Base-by-base conservation (phyloP, 2,888 invertebrate genomes). In the Lithophane ornitopus region DNA sequence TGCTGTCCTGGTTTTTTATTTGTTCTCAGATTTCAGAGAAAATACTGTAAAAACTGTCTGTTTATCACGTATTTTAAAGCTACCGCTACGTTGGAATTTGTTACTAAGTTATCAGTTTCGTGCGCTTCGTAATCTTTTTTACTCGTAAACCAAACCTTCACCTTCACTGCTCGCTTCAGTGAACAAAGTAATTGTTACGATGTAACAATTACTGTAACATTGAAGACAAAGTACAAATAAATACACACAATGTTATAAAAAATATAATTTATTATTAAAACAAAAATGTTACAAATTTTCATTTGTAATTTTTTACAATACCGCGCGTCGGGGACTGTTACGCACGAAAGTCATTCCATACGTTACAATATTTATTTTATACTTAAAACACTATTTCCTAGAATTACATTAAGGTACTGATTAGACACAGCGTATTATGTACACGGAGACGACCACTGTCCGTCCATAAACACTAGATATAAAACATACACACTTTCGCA, bases 231-330 rank as follows among this genome's bases (percentile, higher is more conserved):
- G 59, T 70, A 69, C 41, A 85, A 87, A 78, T 80, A 63, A 80
- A 87, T 80, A 87, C 76, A 78, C 62, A 88, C 67, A 77, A 49
- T 85, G 69, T 88, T 91, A 85, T 92, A 94, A 95, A 95, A 95
- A 96, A 94, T 96, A 96, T 96, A 96, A 96, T 96, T 96, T 96
- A 96, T 94, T 96, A 94, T 93, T 93, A 93, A 94, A 95, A 95
- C 94, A 94, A 94, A 93, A 94, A 91, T 85, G 91, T 93, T 95
- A 96, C 94, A 95, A 95, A 95, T 93, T 91, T 85, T 80, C 89
- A 92, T 86, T 92, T 93, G 92, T 92, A 92, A 91, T 90, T 90
- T 90, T 93, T 93, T 93, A 94, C 94, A 80, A 94, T 87, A 91
- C 87, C 90, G 90, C 89, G 83, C 77, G 69, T 71, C 90, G 89